Base-by-base conservation (phyloP, 35 echinoderm and acorn worm species). In the Hemicentrotus pulcherrimus region DNA sequence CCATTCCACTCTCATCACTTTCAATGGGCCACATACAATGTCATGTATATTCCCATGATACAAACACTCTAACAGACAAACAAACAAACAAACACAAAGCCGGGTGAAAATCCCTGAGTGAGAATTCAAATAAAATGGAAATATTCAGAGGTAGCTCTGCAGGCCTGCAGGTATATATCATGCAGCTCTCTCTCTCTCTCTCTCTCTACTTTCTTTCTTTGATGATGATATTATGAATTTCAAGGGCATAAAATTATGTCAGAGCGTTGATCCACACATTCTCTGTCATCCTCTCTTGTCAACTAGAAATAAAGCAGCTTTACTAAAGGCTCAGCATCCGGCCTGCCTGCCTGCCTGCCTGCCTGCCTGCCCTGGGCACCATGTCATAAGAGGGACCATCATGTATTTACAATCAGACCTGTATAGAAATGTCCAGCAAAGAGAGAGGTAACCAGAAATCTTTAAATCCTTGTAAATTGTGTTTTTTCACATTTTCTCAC, bases 271-370 rank as follows among this genome's bases (percentile, higher is more conserved):
- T 78, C 65, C 65, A 78, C 15, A 78, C 65, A 28, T 78, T 78
- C 19, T 28, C 65, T 78, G 22, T 78, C 65, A 78, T 78, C 19
- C 65, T 22, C 65, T n/a, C 65, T 78, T 78, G 65, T 78, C 65
- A 78, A 78, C 65, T 78, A 78, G 65, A 78, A 78, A 78, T 78
- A 78, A 78, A 78, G 65, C 65, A 78, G 65, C 65, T 78, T 78
- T 78, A 78, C 65, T 78, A 78, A 78, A 28, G 24, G 19, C 65
- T 28, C 3, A 7, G 28, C 65, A 78, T 78, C 65, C 65, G 65
- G 65, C 19, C 65, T n/a, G 65, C 65, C 65, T 1, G 35, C 35
- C 35, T 41, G 35, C 35, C 35, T 41, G 35, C 35, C 35, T n/a
- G n/a, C n/a, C n/a, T n/a, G n/a, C n/a, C 65, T 78, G 65, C 65